A percentile compares a stretch with the other conserved stretches of the same genome.
These are phyloP conservation scores for Porites evermanni DNA, from an alignment of 92 coral and sea anemone genomes.

Conservation along the genomic window DNA sequence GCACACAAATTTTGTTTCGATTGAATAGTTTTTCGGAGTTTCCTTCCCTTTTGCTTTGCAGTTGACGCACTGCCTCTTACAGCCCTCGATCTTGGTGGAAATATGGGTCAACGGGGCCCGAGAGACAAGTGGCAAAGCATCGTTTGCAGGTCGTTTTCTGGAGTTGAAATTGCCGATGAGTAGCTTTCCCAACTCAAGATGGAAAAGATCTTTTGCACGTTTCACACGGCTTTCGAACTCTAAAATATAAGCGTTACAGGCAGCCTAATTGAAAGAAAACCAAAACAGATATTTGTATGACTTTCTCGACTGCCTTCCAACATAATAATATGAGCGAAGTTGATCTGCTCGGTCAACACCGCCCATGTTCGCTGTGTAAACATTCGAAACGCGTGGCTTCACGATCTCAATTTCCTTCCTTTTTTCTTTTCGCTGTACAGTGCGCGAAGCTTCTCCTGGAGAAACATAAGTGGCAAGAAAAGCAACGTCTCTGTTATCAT, in stretches of 20 bases:
- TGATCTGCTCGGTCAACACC: constrained; percentile 1
- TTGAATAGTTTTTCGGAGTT: constrained; percentile 56
- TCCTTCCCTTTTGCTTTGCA: constrained; percentile 47
- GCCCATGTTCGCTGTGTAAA: constrained; percentile 44
- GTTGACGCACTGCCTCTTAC: constrained; percentile 48
- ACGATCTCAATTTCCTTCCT: constrained; percentile 22
- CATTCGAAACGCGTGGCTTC: constrained; percentile 29
- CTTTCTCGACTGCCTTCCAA: constrained; percentile 15
- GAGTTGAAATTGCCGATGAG: constrained; percentile 50
- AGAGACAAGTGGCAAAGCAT: neutral
- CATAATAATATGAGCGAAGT: too few species aligned
- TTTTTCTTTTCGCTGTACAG: constrained; percentile 22
- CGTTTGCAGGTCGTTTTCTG: constrained; percentile 22
- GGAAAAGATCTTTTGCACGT: constrained; percentile 36
- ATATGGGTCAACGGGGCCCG: constrained; percentile 24
- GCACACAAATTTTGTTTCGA: constrained; percentile 53
- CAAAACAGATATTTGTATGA: constrained; percentile 70
- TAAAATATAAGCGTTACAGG: constrained; percentile 52
- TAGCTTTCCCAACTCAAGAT: constrained; percentile 49
- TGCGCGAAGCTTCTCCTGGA: constrained; percentile 51
- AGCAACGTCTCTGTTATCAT: constrained; percentile 63
- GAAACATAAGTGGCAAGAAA: constrained; percentile 57
- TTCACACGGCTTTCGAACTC: constrained; percentile 32
- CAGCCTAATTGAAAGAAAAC: constrained; percentile 57
- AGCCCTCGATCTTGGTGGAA: constrained; percentile 18